Conservation (phyloP, 1,140 invertebrate species). For the Zaprionus capensis region DNA sequence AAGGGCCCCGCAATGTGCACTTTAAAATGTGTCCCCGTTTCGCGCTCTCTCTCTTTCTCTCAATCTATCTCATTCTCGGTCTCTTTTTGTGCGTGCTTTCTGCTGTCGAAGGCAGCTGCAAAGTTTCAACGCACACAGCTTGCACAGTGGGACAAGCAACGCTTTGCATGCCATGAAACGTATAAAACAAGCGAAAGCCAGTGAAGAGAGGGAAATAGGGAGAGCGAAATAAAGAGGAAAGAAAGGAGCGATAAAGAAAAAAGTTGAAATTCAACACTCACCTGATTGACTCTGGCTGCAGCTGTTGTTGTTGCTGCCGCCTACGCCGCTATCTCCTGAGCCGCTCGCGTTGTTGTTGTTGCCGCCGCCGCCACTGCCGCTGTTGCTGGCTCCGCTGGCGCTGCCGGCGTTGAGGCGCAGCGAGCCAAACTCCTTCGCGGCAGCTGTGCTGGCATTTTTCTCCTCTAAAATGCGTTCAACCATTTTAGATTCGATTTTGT, state of each 20-base stretch:
- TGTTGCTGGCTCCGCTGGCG: conserved; percentile 18
- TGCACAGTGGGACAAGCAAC: conserved; percentile 28
- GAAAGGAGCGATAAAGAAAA: conserved; percentile 18
- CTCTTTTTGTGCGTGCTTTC: conserved; percentile 21
- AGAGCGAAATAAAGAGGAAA: conserved; percentile 18
- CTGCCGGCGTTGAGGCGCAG: conserved; percentile 45
- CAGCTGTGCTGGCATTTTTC: conserved; percentile 64
- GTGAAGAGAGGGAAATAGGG: conserved; percentile 12
- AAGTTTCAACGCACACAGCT: conserved; percentile 35
- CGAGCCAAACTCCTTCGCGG: conserved; percentile 35
- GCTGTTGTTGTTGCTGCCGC: conserved; percentile 75
- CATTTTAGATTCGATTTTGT: conserved; percentile 51
- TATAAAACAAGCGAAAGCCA: conserved; percentile 24
- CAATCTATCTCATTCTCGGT: neutral
- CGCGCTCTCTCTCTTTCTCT: conserved; percentile 1
- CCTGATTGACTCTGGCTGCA: conserved; percentile 79
- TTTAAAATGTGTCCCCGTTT: neutral
- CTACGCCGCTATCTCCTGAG: conserved; percentile 69
- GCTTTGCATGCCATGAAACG: conserved; percentile 15
- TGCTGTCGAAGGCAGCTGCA: conserved; percentile 48
- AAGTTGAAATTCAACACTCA: conserved; percentile 64
- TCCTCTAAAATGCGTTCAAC: conserved; percentile 75
- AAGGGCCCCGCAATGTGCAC: conserved; percentile 13
- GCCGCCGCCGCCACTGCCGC: conserved; percentile 18
- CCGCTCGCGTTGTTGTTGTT: conserved; percentile 56